Conservation (phyloP, 2,888 invertebrate species). For the Polyploca ridens region DNA sequence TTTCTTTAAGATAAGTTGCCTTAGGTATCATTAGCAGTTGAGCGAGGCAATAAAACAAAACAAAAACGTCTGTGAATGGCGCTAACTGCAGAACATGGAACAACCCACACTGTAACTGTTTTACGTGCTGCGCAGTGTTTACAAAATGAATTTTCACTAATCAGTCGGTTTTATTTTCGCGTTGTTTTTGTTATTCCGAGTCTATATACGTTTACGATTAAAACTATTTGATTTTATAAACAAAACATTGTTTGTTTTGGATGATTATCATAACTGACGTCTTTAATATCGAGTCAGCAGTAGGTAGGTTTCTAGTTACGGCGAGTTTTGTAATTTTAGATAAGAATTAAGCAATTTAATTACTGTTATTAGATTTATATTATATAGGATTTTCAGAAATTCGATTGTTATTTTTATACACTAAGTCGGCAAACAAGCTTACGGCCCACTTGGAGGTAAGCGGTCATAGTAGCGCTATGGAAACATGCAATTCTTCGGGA, state of each 20-base stretch:
- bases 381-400: no score
- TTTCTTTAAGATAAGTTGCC: not conserved
- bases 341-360: not conserved
- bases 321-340: not conserved
- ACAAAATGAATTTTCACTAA: not conserved
- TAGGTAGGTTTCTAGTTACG: not conserved
- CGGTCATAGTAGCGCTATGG: no score
- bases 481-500: no score
- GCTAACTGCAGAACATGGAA: not conserved
- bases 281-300: not conserved
- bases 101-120: constrained; percentile 6
- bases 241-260: not conserved
- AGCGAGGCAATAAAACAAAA: constrained; percentile 3
- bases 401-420: no score
- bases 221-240: not conserved
- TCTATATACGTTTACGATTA: not conserved
- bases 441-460: no score
- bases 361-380: not conserved
- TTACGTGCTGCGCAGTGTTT: constrained; percentile 8
- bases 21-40: constrained; percentile 1
- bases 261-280: not conserved
- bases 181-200: constrained; percentile 2
- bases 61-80: constrained; percentile 3
- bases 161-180: not conserved
- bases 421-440: no score